These are phyloP conservation scores for Sipha maydis DNA, from an alignment of 2,888 invertebrate species.

Conservation along the genomic window DNA sequence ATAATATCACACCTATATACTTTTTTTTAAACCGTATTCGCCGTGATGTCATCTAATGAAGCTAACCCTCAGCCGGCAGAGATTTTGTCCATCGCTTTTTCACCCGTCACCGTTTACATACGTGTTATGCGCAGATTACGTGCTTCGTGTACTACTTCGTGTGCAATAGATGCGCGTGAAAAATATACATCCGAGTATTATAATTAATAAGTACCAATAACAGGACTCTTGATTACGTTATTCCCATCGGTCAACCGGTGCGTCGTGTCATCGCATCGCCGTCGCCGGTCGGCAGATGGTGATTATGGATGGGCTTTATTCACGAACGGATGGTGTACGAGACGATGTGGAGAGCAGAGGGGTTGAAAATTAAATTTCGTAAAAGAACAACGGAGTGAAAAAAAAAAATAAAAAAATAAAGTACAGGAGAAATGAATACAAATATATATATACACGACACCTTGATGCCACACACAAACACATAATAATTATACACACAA, in stretches of 20 bases:
- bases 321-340: constrained; percentile 30
- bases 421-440: background rate
- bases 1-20: too few relatives aligned
- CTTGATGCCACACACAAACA: constrained; percentile 8
- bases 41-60: too few relatives aligned
- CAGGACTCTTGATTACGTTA: background rate
- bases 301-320: constrained; percentile 43
- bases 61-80: too few relatives aligned
- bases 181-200: background rate
- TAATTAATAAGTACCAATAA: background rate
- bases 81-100: too few relatives aligned
- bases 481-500: background rate
- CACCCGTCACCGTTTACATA: too few relatives aligned
- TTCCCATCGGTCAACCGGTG: constrained; percentile 34
- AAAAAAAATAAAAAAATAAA: background rate
- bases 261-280: background rate
- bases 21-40: too few relatives aligned
- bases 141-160: too few relatives aligned
- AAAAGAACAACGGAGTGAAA: background rate
- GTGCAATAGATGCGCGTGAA: background rate
- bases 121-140: too few relatives aligned
- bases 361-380: background rate
- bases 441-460: background rate
- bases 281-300: constrained; percentile 34
- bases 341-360: background rate